Base-by-base conservation (phyloP, 2,888 invertebrate genomes). In the Ectemnius continuus region DNA sequence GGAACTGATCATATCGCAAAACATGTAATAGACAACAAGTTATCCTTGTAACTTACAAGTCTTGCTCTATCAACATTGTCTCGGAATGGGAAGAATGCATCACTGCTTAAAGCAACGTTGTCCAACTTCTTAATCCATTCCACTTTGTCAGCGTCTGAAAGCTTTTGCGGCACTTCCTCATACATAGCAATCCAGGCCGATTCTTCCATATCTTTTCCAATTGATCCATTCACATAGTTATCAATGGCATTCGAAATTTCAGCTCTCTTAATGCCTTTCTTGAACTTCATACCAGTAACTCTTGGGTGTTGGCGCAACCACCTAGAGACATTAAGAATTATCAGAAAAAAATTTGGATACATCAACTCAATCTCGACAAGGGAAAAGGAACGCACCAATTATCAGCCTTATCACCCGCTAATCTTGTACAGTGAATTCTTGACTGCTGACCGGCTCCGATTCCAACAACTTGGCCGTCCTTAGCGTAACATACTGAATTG, bases 401-500 rank as follows among this genome's bases (percentile, higher is more conserved):
- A 89, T 97, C 96, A 26, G 98, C 98, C 91, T 99, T 99, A 88
- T 98, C 97, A 60, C 98, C 99, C 71, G 99, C 99, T 84, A 99
- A 93, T 83, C 99, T 94, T 0, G 99, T 99, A 92, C 99, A 99
- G 91, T 99, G 99, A 88, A 99, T 99, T 80, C 99, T 94, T 0
- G 98, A 98, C 91, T 99, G 99, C 89, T 99, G 99, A 0, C 99
- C 99, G n/a, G 99, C 99, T 36, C 99, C 99, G 85, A 98, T 98
- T 18, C 99, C 99, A 85, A 99, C 95, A 14, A 97, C 95, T 93
- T 97, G 95, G 3, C 98, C 98, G 91, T 98, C 96, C 84, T 95
- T 95, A 0, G 99, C 98, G 87, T 96, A 99, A 89, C 99, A 99
- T 0, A 99, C 99, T 0, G 98, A 99, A 91, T 99, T 99, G 85